Base-by-base conservation (phyloP, 1,140 invertebrate genomes). In the Euglossa dilemma region DNA sequence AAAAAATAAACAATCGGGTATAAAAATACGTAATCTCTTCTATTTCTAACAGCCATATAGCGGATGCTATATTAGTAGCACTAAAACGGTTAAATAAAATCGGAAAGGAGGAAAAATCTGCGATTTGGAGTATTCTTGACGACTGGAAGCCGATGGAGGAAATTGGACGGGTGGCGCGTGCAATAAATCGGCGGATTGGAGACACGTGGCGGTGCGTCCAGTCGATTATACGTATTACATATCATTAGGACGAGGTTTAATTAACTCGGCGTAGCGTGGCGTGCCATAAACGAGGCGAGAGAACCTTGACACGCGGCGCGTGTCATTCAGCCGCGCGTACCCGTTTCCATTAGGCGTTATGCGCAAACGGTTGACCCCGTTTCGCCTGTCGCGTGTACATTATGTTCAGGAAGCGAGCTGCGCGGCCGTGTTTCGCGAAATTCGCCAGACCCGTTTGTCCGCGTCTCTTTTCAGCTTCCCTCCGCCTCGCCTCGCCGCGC, bases 281-380 rank as follows among this genome's bases (percentile, higher is more conserved):
- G 75, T 71, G 74, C 57, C 47, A 77, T 59, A 69, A 83, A 83
- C 47, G 81, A 56, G 57, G 75, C 57, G 69, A 59, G 69, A 77
- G 64, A 84, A 36, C 86, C 86, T 87, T 87, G 86, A 87, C 85
- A 87, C 76, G 85, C 82, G 63, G 74, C 67, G 81, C 81, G 85
- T 87, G 85, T 87, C 85, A 80, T 84, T 87, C 80, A 73, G 76
- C 59, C 84, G 50, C 73, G 81, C 75, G 84, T 84, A 80, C 85
- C 70, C 85, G 85, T 87, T 87, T 87, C 82, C 82, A 85, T 87
- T 80, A 69, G 57, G 86, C 73, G 82, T 71, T 87, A 87, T 84
- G 85, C 85, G 86, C 82, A 87, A 78, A 87, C 83, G 67, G 63
- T 84, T 87, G 86, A 87, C 86, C 85, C 69, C 69, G 83, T 87